phyloP scores from a whole-genome alignment of 1,140 invertebrate species.

The Bradysia coprophila region DNA sequence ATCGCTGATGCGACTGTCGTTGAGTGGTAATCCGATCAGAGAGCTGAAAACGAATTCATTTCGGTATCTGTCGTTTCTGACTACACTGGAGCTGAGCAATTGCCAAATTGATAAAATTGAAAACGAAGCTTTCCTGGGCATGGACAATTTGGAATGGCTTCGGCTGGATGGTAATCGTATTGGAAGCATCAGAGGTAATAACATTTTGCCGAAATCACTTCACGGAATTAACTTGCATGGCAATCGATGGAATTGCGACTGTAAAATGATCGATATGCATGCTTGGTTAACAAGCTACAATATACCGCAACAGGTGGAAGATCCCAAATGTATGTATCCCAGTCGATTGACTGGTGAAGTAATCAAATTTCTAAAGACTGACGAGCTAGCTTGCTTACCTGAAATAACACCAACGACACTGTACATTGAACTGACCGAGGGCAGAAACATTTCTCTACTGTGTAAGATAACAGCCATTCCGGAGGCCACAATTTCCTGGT shows the following conservation, averaged over 20 bases:
- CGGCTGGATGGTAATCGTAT: slow-evolving; percentile 66
- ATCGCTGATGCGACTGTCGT: slow-evolving; percentile 58
- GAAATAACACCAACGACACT: slow-evolving; percentile 48
- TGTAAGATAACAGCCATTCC: slow-evolving; percentile 63
- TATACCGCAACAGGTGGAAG: slow-evolving; percentile 47
- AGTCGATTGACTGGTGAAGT: slow-evolving; percentile 38
- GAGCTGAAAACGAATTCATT: slow-evolving; percentile 56
- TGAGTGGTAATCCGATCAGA: slow-evolving; percentile 65
- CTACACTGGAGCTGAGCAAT: slow-evolving; percentile 59
- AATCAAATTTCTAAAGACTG: slow-evolving; percentile 45
- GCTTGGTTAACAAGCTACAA: slow-evolving; percentile 57
- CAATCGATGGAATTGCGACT: slow-evolving; percentile 82
- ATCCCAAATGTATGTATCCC: slow-evolving; percentile 58
- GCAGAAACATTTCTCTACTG: slow-evolving; percentile 55
- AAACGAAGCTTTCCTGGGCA: slow-evolving; percentile 59
- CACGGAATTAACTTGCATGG: slow-evolving; percentile 63
- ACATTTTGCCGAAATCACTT: slow-evolving; percentile 49
- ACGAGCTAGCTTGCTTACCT: slow-evolving; percentile 67
- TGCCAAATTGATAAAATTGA: slow-evolving; percentile 61
- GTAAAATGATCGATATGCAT: slow-evolving; percentile 52
- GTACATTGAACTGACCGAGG: slow-evolving; percentile 55
- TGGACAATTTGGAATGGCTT: slow-evolving; percentile 65
- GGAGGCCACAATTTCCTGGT: slow-evolving; percentile 59
- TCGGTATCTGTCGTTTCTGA: slow-evolving; percentile 48
- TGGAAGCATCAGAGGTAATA: slow-evolving; percentile 41